A percentile compares a stretch with the other conserved stretches of the same genome.
Evolutionary conservation across 2,113 vertebrate species (phyloP).

Genomic region (Cephalopholis sonnerati): DNA sequence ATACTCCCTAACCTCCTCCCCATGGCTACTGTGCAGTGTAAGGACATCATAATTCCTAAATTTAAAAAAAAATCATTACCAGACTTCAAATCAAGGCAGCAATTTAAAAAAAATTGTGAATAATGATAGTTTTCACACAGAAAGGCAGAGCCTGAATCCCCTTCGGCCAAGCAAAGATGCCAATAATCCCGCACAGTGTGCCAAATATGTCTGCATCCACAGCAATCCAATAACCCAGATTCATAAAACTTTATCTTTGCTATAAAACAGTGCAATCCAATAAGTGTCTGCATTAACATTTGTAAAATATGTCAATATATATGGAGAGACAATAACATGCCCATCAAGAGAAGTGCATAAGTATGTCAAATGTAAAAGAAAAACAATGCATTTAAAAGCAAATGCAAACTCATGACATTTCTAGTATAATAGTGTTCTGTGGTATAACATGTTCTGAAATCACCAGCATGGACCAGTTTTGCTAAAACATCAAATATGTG

Average conservation of each 20-base stretch:
- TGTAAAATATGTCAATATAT: background rate
- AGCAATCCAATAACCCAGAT: constrained; percentile 24
- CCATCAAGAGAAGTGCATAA: background rate
- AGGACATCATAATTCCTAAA: background rate
- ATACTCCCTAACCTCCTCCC: background rate
- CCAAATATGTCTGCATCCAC: too few relatives aligned
- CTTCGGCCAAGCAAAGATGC: too few relatives aligned
- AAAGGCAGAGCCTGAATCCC: too few relatives aligned
- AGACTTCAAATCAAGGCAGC: background rate
- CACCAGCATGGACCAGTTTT: background rate
- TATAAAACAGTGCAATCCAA: background rate
- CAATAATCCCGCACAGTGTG: too few relatives aligned
- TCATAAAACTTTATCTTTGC: background rate
- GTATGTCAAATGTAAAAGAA: background rate
- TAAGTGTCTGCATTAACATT: background rate
- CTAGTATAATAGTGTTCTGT: background rate
- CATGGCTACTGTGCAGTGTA: too few relatives aligned
- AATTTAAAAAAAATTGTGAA: background rate
- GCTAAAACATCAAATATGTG: constrained; percentile 7
- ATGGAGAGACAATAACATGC: background rate
- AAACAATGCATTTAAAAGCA: background rate
- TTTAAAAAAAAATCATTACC: background rate
- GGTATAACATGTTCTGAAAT: background rate
- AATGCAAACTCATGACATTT: background rate
- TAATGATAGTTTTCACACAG: too few relatives aligned